Conservation (phyloP, 2,888 invertebrate genomes). For the Melanargia galathea region DNA sequence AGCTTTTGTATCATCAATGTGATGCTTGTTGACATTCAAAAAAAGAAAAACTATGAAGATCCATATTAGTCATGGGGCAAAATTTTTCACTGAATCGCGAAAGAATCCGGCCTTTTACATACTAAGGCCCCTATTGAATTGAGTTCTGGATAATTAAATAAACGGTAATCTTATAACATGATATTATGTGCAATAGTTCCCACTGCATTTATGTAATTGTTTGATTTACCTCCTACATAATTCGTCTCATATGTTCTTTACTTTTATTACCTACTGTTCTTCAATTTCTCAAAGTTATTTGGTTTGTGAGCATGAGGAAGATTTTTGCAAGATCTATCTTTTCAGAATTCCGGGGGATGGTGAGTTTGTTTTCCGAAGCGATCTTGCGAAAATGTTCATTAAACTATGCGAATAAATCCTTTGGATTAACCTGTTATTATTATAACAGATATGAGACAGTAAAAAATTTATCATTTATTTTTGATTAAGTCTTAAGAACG, state of each 20-base stretch:
- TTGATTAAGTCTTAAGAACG: conserved; percentile 49
- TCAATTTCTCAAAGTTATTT: conserved; percentile 30
- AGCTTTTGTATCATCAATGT: conserved; percentile 71
- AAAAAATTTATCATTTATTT: conserved; percentile 26
- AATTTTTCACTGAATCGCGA: conserved; percentile 66
- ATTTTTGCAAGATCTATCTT: conserved; percentile 72
- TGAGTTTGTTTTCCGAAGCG: conserved; percentile 63
- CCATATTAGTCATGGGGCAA: conserved; percentile 69
- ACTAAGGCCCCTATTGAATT: conserved; percentile 41
- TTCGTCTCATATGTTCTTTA: not conserved
- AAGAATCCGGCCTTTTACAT: conserved; percentile 55
- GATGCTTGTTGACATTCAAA: conserved; percentile 49
- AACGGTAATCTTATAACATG: conserved; percentile 58
- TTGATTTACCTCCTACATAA: conserved; percentile 5
- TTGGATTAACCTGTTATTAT: not conserved
- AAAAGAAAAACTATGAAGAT: conserved; percentile 74
- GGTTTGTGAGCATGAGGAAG: conserved; percentile 61
- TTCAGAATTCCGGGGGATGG: conserved; percentile 78
- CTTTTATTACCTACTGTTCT: not conserved
- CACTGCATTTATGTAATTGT: conserved; percentile 21
- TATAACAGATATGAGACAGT: conserved; percentile 3
- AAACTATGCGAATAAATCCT: conserved; percentile 63
- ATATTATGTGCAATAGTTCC: conserved; percentile 44
- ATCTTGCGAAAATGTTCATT: conserved; percentile 71
- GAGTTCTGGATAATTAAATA: conserved; percentile 36